Percentiles rank a stretch among this genome's conserved stretches.
These are phyloP conservation scores for Euwallacea fornicatus DNA, from an alignment of 1,140 invertebrate genomes.

Conservation along the genomic window DNA sequence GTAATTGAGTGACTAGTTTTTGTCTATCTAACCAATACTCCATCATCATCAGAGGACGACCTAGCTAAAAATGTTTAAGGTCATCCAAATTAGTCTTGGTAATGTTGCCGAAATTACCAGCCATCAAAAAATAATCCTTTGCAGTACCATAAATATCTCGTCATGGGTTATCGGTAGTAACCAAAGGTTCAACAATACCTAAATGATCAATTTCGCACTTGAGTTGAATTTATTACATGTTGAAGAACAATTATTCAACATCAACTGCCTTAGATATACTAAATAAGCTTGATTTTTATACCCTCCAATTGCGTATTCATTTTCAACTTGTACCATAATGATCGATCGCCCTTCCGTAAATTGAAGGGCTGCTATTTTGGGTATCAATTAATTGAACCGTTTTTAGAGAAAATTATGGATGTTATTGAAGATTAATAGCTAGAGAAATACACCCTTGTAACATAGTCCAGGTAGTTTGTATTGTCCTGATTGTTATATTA, in stretches of 20 bases:
- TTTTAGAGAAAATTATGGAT: slow-evolving; percentile 19
- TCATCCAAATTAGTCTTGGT: slow-evolving; percentile 14
- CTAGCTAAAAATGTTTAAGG: slow-evolving; percentile 34
- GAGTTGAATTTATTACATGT: too few species aligned
- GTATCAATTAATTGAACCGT: slow-evolving; percentile 58
- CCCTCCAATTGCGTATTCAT: slow-evolving; percentile 58
- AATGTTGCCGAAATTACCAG: slow-evolving; percentile 56
- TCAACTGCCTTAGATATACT: slow-evolving; percentile 50
- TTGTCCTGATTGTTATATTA: slow-evolving; percentile 55
- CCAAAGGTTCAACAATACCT: slow-evolving; percentile 55
- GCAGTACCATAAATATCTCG: slow-evolving; percentile 34
- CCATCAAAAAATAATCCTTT: slow-evolving; percentile 35
- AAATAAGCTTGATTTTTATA: slow-evolving; percentile 51
- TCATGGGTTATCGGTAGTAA: slow-evolving; percentile 57
- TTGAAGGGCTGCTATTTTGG: slow-evolving; percentile 56
- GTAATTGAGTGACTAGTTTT: too few species aligned
- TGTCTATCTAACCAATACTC: slow-evolving; percentile 37
- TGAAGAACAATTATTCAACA: slow-evolving; percentile 47
- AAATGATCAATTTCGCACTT: not conserved
- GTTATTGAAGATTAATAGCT: not conserved
- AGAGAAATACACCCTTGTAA: slow-evolving; percentile 37
- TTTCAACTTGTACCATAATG: slow-evolving; percentile 60
- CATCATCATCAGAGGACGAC: slow-evolving; percentile 41
- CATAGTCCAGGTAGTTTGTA: slow-evolving; percentile 56
- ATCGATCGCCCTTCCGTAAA: slow-evolving; percentile 61